phyloP scores from a whole-genome alignment of 2,113 vertebrate genomes.

The Dromaius novaehollandiae region DNA sequence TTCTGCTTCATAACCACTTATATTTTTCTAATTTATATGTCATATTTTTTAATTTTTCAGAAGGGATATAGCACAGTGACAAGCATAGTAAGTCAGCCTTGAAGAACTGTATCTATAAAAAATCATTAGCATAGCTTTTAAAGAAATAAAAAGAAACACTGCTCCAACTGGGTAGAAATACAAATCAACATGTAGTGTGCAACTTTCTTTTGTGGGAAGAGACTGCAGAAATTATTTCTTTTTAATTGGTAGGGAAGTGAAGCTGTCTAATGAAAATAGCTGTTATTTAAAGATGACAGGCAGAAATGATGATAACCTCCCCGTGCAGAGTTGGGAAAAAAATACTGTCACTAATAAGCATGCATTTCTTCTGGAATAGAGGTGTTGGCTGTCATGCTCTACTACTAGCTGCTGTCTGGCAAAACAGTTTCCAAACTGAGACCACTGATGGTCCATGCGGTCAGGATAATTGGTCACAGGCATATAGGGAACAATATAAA shows the following conservation, averaged over 20 bases:
- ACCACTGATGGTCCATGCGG: background rate
- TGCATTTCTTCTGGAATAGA: background rate
- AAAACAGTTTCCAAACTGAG: background rate
- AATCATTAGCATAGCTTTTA: background rate
- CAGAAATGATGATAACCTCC: background rate
- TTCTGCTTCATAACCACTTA: background rate
- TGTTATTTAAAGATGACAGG: background rate
- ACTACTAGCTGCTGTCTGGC: background rate
- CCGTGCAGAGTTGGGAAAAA: background rate
- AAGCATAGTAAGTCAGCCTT: background rate
- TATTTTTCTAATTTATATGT: background rate
- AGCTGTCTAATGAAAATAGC: background rate
- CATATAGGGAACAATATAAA: background rate
- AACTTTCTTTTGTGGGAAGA: background rate
- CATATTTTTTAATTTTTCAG: background rate
- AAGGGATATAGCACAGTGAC: background rate
- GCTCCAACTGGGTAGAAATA: background rate
- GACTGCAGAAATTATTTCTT: background rate
- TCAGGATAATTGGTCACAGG: background rate
- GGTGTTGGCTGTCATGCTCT: background rate
- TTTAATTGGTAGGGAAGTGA: background rate
- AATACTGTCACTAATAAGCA: background rate
- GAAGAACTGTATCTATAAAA: background rate
- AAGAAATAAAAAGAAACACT: background rate
- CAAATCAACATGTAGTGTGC: background rate